phyloP scores from a whole-genome alignment of 2,797 vertebrate genomes.

The Anableps anableps region DNA sequence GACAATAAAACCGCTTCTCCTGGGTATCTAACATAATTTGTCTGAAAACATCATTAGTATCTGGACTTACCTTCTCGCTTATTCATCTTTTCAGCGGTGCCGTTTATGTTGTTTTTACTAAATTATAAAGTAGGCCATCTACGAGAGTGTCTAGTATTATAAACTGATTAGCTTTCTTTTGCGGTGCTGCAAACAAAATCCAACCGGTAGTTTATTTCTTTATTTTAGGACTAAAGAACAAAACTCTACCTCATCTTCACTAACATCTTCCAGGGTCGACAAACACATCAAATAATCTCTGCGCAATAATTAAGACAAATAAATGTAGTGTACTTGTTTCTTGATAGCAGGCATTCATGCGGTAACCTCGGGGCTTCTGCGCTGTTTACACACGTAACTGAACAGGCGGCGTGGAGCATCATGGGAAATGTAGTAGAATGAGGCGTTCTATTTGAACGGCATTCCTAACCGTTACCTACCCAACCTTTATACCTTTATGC shows the following conservation, averaged over 20 bases:
- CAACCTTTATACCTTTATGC: too few relatives aligned
- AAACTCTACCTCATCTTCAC: not conserved
- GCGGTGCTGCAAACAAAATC: conserved; percentile 3
- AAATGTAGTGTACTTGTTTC: conserved; percentile 5
- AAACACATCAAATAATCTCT: not conserved
- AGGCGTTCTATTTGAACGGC: not conserved
- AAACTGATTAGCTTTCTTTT: not conserved
- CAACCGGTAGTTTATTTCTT: not conserved
- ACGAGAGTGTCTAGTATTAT: not conserved
- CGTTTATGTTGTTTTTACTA: not conserved
- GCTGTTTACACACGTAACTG: conserved; percentile 45
- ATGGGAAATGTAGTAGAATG: conserved; percentile 68
- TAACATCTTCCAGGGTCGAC: accelerated
- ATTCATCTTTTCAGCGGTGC: conserved; percentile 59
- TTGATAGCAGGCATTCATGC: conserved; percentile 51
- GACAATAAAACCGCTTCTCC: not conserved
- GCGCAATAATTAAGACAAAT: not conserved
- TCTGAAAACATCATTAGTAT: not conserved
- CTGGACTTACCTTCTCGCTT: conserved; percentile 68
- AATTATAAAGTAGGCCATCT: not conserved
- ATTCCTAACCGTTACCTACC: not conserved
- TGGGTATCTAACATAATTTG: not conserved
- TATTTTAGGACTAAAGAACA: not conserved
- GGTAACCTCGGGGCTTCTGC: conserved; percentile 39
- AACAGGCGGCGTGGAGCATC: conserved; percentile 46